Evolutionary conservation across 2,113 vertebrate genomes (phyloP), one percentile per base, ranked within the genome.

Genomic region (Ailurus styani): DNA sequence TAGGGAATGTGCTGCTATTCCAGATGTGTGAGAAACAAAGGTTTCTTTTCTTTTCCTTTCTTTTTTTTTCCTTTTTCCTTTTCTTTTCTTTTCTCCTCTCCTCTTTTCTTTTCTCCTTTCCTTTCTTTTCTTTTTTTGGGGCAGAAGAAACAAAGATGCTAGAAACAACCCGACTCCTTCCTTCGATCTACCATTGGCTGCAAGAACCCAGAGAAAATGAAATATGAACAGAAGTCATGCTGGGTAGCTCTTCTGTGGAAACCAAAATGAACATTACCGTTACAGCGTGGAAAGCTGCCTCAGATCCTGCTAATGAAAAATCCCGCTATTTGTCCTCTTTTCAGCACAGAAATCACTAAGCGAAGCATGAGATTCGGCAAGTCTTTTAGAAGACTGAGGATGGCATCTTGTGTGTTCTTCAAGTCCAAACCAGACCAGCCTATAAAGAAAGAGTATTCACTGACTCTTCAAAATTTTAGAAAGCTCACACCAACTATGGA

Each of bases 321-420:
- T 1, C 4, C 4, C 21, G 7, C 17, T 6, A 7, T 29, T 5
- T 15, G 4, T 29, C 12, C 40, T 34, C 5, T 20, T 60, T 62
- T 86, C 14, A 90, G 31, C 9, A 40, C 42, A 77, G 73, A 77
- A 47, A 17, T 77, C 40, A 75, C 45, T 37, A 34, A 47, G 11
- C 21, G 8, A 50, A 42, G 42, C 25, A 15, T 9, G 64, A 21
- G 11, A 27, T 40, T 75, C 15, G 1, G 20, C 11, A 3, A 57
- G 20, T 40, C 64, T 50, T 87, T 31, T 54, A 34, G 12, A 85
- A 57, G 40, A 37, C 54, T 5, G 12, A 62, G 45, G 21, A 2
- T 20, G 17, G 23, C 47, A 5, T 21, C 4, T 21, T 13, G n/a
- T 42, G 9, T 31, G 13, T 14, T 78, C 95, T 70, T 54, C 47